Evolutionary conservation across 2,888 invertebrate species (phyloP).

Genomic region (Diadromus collaris): DNA sequence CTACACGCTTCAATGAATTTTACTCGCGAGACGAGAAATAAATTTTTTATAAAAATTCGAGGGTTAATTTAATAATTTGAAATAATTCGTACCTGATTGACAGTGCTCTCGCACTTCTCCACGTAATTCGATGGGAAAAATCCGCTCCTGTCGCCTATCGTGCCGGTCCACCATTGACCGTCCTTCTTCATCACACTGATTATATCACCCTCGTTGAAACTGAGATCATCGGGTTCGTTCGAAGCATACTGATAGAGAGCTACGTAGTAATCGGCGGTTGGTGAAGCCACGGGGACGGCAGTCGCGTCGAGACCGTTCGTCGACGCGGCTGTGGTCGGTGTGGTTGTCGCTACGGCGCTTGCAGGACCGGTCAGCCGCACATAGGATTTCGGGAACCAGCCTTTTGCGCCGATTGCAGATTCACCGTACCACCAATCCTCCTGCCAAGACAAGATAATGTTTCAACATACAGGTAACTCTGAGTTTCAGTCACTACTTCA

Average conservation of each 20-base stretch:
- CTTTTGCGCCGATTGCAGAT: conserved; percentile 79
- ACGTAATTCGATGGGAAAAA: conserved; percentile 99
- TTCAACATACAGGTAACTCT: not conserved
- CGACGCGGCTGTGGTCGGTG: conserved; percentile 58
- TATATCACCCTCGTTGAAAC: conserved; percentile 92
- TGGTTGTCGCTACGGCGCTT: not conserved
- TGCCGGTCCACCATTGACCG: conserved; percentile 99
- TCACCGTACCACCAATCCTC: conserved; percentile 86
- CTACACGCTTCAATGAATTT: conserved; percentile 1
- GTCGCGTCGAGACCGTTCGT: conserved; percentile 66
- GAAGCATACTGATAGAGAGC: conserved; percentile 96
- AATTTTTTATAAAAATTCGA: not conserved
- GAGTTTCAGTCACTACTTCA: not conserved
- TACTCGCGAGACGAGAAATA: not conserved
- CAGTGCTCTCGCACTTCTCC: conserved; percentile 83
- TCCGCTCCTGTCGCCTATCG: conserved; percentile 90
- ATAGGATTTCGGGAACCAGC: conserved; percentile 85
- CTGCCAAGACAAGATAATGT: conserved; percentile 70
- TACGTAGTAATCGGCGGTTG: conserved; percentile 88
- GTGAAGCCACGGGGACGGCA: conserved; percentile 63
- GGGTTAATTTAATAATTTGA: not conserved
- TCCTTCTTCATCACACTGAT: conserved; percentile 94
- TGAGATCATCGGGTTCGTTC: conserved; percentile 94
- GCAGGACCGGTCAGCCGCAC: conserved; percentile 75
- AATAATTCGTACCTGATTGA: conserved; percentile 70